phyloP scores from a whole-genome alignment of 2,888 invertebrate genomes.

The Luperina nickerlii region DNA sequence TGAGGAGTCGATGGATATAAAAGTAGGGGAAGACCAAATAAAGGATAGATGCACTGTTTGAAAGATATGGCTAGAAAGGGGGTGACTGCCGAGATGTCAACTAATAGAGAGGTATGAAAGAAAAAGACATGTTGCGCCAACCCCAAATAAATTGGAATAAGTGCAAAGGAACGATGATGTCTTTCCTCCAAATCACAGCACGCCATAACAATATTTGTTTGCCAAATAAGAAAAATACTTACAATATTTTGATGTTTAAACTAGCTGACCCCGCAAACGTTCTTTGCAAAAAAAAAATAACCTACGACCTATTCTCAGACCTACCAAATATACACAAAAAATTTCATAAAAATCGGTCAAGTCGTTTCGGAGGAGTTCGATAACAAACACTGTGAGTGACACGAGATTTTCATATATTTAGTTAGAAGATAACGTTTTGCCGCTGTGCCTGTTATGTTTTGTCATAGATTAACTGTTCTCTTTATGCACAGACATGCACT shows the following conservation, averaged over 20 bases:
- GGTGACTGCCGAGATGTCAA: neutral
- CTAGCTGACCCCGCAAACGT: too few relatives aligned
- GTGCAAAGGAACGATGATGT: too few relatives aligned
- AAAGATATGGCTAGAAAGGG: neutral
- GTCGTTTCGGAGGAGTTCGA: too few relatives aligned
- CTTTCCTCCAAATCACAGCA: neutral
- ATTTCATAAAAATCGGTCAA: too few relatives aligned
- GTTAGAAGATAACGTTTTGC: neutral
- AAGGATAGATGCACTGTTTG: neutral
- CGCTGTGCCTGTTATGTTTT: neutral
- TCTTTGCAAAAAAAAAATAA: too few relatives aligned
- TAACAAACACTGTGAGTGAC: too few relatives aligned
- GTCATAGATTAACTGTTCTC: neutral
- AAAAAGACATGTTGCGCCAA: too few relatives aligned
- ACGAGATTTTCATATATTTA: too few relatives aligned
- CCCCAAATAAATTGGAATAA: too few relatives aligned
- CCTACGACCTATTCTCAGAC: too few relatives aligned
- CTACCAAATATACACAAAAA: too few relatives aligned
- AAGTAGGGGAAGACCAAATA: neutral
- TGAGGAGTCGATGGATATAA: neutral
- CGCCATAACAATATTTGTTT: neutral
- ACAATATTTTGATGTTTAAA: neutral
- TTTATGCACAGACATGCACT: slow-evolving; percentile 37
- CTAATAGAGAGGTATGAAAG: too few relatives aligned
- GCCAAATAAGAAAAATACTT: neutral